Evolutionary conservation across 2,888 invertebrate species (phyloP).

Genomic region (Hirtodrosophila trivittata): DNA sequence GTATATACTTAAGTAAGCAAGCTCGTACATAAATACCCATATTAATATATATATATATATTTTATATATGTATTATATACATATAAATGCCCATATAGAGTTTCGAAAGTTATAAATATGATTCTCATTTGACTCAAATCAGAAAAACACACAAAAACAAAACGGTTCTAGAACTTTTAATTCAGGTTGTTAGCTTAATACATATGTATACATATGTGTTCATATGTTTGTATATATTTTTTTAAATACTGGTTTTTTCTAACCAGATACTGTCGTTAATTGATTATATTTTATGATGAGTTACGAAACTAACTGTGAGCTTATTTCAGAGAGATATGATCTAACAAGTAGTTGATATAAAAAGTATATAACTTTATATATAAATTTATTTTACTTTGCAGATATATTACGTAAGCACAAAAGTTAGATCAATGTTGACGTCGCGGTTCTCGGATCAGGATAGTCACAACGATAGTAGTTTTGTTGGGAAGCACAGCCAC

Average conservation of each 20-base stretch:
- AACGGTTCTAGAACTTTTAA: no score
- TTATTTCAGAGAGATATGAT: not conserved
- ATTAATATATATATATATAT: constrained; percentile 10
- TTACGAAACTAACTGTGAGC: not conserved
- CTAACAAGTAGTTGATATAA: not conserved
- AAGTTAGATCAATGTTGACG: constrained; percentile 68
- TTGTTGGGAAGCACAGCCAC: constrained; percentile 32
- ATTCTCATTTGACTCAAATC: constrained; percentile 11
- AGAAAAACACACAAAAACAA: no score
- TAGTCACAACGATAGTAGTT: constrained; percentile 47
- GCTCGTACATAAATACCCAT: not conserved
- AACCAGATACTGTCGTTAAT: constrained; percentile 4
- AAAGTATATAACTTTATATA: no score
- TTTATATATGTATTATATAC: constrained; percentile 3
- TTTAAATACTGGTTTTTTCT: constrained; percentile 24
- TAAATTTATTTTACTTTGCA: constrained; percentile 12
- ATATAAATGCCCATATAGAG: constrained; percentile 2
- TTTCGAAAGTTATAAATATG: constrained; percentile 16
- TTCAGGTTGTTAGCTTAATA: no score
- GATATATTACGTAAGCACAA: constrained; percentile 24
- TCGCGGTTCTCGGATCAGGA: constrained; percentile 56
- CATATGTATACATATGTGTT: no score
- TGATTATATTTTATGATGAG: no score
- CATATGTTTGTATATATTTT: no score
- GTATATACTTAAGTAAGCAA: constrained; percentile 4